Base-by-base conservation (phyloP, 2,113 vertebrate species). In the Oncorhynchus keta region DNA sequence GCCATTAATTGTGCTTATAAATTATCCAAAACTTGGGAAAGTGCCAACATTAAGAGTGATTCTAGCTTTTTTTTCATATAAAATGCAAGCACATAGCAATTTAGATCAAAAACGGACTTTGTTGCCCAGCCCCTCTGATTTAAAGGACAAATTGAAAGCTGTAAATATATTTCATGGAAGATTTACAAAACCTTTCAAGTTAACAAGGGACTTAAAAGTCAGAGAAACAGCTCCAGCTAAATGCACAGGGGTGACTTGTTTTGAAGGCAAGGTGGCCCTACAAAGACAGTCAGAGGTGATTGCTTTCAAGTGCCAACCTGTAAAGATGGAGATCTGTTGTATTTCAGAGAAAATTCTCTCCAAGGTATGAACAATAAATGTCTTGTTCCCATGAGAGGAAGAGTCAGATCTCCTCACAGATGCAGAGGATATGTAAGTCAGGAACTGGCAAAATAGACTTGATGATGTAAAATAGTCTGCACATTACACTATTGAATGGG, bases 121-220 rank as follows among this genome's bases (percentile, higher is more conserved):
- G 61, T 39, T 51, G 62, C 39, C 59, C 39, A 39, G 14, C 39
- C 62, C 35, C n/a, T 48, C 48, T 48, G 5, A 61, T 68, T 55
- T 32, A 32, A 32, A 74, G 24, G 48, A 75, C 11, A 55, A 57
- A 51, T 66, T 74, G 74, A 57, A 65, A 68, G 65, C 26, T 55
- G 74, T 66, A 74, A 73, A 74, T 66, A 62, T 39, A 45, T 74
- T 74, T 74, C 39, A 65, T 14, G 7, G 32, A 39, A n/a, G 14
- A 75, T 75, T 75, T 75, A 57, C 22, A n/a, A 67, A 51, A 24
- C 22, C 65, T 68, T 24, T 57, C 39, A 74, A 49, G 73, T 74
- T 74, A 65, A 74, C 61, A 64, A 74, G 62, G 35, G 62, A 22
- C 35, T 49, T 45, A 65, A 66, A 65, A 66, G 73, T 45, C 20